These are phyloP conservation scores for Bostrychus sinensis DNA, from an alignment of 2,113 vertebrate genomes.

Conservation along the genomic window DNA sequence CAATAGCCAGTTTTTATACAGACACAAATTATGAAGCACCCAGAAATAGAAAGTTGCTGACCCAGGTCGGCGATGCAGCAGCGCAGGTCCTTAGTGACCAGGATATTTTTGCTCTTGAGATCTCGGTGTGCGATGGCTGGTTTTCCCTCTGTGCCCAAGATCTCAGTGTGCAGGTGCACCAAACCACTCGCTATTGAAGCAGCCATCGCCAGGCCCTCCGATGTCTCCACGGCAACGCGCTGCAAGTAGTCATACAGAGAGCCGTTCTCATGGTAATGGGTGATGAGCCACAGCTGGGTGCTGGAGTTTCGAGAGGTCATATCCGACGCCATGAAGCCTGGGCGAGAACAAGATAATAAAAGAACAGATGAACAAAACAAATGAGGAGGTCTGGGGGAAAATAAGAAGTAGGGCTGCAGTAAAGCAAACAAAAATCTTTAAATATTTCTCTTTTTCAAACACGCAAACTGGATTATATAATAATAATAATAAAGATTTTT, in stretches of 20 bases:
- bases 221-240: conserved; percentile 79
- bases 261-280: conserved; percentile 84
- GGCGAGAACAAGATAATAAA: conserved; percentile 1
- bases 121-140: conserved; percentile 84
- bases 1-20: not conserved
- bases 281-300: conserved; percentile 87
- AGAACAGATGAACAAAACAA: not conserved
- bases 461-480: too few relatives aligned
- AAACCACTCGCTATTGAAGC: conserved; percentile 79
- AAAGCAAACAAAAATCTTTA: too few relatives aligned
- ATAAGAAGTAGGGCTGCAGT: too few relatives aligned
- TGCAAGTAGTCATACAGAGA: conserved; percentile 85
- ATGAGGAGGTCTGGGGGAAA: not conserved
- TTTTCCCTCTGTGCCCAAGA: conserved; percentile 84
- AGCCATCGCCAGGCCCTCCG: conserved; percentile 81
- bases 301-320: conserved; percentile 86
- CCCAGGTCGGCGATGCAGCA: conserved; percentile 86
- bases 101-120: conserved; percentile 85
- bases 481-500: too few relatives aligned
- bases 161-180: conserved; percentile 84
- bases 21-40: not conserved
- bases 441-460: too few relatives aligned
- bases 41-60: conserved; percentile 35
- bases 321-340: conserved; percentile 85
- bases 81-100: conserved; percentile 83